Percentiles rank a stretch among this genome's conserved stretches.
phyloP scores from a whole-genome alignment of 1,140 invertebrate genomes.

The Bombus fervidus region DNA sequence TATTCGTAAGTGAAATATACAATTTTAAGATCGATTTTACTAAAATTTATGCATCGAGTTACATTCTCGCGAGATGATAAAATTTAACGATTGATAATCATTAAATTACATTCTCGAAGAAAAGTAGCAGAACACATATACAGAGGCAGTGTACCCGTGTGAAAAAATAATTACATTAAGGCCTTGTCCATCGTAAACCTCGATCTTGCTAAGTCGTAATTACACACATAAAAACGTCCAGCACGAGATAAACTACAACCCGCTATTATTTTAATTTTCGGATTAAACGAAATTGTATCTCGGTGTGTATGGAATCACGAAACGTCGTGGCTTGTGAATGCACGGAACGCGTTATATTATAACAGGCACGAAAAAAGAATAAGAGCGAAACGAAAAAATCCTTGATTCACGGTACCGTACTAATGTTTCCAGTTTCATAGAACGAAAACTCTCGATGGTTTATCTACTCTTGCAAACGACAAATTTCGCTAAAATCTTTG shows the following conservation, averaged over 20 bases:
- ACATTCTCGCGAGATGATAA: neutral
- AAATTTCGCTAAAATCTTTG: neutral
- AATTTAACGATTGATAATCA: neutral
- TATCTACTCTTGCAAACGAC: neutral
- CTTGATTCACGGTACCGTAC: neutral
- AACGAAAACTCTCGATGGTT: neutral
- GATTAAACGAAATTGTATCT: conserved; percentile 29
- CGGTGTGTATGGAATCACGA: neutral
- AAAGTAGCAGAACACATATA: too few relatives aligned
- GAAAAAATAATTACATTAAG: conserved; percentile 14
- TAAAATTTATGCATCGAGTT: neutral
- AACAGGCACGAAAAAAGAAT: neutral
- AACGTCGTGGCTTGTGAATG: neutral
- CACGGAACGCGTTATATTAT: neutral
- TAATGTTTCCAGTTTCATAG: conserved; percentile 4
- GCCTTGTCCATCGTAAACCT: neutral
- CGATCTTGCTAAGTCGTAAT: neutral
- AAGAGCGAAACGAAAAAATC: neutral
- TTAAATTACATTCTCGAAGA: too few relatives aligned
- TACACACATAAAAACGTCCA: conserved; percentile 1
- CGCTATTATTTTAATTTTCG: conserved; percentile 34
- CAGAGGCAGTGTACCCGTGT: neutral
- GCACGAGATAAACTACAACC: neutral
- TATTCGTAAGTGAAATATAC: neutral
- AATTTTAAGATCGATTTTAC: neutral